Evolutionary conservation across 35 echinoderm and acorn worm genomes (phyloP).

Genomic region (Heliocidaris tuberculata): DNA sequence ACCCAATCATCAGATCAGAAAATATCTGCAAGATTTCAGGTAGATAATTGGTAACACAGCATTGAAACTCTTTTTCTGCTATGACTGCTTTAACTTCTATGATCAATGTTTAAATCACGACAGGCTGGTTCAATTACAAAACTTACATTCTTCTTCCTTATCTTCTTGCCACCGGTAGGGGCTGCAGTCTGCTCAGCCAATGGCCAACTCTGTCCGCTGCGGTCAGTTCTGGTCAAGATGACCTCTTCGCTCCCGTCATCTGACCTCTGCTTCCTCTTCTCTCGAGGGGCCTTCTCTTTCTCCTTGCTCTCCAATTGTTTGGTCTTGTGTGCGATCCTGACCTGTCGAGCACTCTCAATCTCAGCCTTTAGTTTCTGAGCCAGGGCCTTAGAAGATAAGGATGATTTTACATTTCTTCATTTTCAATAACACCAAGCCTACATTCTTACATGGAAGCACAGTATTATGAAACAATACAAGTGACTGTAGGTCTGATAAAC

Average conservation of each 20-base stretch:
- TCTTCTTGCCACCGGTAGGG: constrained; percentile 53
- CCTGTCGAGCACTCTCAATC: constrained; percentile 75
- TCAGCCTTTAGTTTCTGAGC: constrained; percentile 75
- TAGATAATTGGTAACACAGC: background rate
- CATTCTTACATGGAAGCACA: background rate
- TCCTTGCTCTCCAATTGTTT: constrained; percentile 44
- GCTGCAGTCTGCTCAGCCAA: constrained; percentile 56
- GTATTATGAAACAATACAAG: background rate
- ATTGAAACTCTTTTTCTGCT: background rate
- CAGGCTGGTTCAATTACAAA: background rate
- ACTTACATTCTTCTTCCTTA: constrained; percentile 69
- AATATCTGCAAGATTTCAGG: background rate
- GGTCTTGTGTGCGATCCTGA: constrained; percentile 35
- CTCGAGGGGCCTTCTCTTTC: background rate
- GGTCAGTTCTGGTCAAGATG: constrained; percentile 80
- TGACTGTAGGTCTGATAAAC: background rate
- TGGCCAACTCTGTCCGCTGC: constrained; percentile 93
- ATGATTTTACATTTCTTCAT: background rate
- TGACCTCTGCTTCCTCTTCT: constrained; percentile 15
- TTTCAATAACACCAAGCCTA: background rate
- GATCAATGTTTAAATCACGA: no score
- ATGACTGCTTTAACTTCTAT: background rate
- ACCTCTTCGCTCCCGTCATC: constrained; percentile 61
- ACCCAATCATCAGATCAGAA: background rate
- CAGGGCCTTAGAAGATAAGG: constrained; percentile 45